Conservation (phyloP, 2,113 vertebrate species). For the Oenanthe melanoleuca region DNA sequence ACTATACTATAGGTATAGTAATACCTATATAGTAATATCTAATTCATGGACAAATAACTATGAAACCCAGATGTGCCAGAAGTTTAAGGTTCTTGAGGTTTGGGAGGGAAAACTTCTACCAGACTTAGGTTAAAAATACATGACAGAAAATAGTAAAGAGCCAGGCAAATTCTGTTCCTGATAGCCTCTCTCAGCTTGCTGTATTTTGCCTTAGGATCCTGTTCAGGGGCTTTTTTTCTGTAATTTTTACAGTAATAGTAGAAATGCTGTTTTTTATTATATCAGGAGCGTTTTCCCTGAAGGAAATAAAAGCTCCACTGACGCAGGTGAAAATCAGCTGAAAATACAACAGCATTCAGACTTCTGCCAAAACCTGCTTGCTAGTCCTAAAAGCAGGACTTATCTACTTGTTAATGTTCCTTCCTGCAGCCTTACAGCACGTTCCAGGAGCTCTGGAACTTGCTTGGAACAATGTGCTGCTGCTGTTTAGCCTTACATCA, state of each 20-base stretch:
- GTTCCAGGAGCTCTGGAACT: conserved; percentile 7
- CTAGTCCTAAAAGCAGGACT: neutral
- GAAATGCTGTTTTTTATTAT: neutral
- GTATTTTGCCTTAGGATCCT: neutral
- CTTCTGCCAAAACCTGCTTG: neutral
- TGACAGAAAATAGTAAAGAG: neutral
- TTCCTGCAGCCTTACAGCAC: conserved; percentile 10
- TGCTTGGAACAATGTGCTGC: neutral
- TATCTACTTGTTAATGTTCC: neutral
- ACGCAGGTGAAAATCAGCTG: neutral
- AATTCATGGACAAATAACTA: neutral
- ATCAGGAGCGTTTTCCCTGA: neutral
- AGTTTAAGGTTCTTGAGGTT: neutral
- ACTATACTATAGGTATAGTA: too few relatives aligned
- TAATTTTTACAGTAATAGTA: neutral
- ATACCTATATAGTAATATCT: too few relatives aligned
- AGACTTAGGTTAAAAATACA: neutral
- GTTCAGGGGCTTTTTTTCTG: neutral
- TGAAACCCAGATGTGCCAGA: neutral
- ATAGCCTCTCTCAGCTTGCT: neutral
- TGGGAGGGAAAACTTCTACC: neutral
- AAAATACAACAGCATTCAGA: neutral
- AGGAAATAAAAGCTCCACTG: neutral
- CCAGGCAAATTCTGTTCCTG: neutral
- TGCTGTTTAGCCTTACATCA: neutral